Base-by-base conservation (phyloP, 2,797 vertebrate species). In the Anguilla anguilla region DNA sequence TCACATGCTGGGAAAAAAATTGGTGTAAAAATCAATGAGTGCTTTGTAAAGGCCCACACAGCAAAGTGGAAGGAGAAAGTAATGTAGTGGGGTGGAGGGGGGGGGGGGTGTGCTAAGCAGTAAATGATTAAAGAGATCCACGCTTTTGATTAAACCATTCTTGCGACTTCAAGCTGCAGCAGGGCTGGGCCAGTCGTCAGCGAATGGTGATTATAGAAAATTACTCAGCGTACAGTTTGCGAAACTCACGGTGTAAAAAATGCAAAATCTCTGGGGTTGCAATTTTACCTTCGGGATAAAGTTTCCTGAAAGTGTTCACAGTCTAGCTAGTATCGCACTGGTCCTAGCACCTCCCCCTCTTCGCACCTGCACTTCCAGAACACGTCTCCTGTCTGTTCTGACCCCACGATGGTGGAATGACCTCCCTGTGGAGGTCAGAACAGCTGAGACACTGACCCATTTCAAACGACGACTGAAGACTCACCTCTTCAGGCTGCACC, bases 271-370 rank as follows among this genome's bases (percentile, higher is more conserved):
- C 15, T 35, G 0, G 15, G 22, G 25, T 9, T 83, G 57, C 83
- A 67, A 87, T 55, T 22, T 39, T 28, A 35, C 59, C 19, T 82
- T 46, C 55, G 64, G 43, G 82, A 64, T 84, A 84, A 35, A 87
- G 84, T 84, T 72, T 57, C 64, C 82, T 72, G 35, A 25, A 39
- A 87, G 46, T 55, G 81, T 35, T 35, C 2, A 69, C 67, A 28
- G n/a, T 69, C 81, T 15, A 35, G 35, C 35, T 35, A 57, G 83
- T 64, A 15, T 83, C 6, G 61, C 17, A 46, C 64, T 51, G 19
- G 64, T 59, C 28, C 69, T 35, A n/a, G n/a, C n/a, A n/a, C n/a
- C n/a, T n/a, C n/a, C n/a, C n/a, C n/a, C n/a, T n/a, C n/a, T n/a
- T n/a, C n/a, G n/a, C n/a, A n/a, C n/a, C n/a, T n/a, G n/a, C n/a